Evolutionary conservation across 2,113 vertebrate species (phyloP).

Genomic region (Carollia perspicillata): DNA sequence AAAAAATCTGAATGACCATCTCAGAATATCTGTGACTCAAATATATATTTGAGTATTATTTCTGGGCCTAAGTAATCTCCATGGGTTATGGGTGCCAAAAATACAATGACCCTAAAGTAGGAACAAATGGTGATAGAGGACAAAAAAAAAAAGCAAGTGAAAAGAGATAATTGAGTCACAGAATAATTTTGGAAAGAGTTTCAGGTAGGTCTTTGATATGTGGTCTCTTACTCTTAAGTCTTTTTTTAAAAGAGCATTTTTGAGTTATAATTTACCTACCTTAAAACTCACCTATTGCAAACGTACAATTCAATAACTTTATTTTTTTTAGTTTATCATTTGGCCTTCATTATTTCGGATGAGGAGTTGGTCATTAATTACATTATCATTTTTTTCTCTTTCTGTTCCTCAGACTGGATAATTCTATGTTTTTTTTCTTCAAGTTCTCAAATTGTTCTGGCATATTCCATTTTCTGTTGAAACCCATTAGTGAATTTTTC

Average conservation of each 20-base stretch:
- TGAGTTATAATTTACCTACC: background rate
- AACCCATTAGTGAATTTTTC: background rate
- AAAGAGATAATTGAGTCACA: background rate
- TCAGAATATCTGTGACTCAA: background rate
- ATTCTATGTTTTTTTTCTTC: background rate
- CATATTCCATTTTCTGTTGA: background rate
- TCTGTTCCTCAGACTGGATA: background rate
- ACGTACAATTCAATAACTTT: background rate
- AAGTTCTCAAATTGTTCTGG: background rate
- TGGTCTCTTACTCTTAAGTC: background rate
- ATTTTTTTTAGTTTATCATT: background rate
- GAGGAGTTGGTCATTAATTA: background rate
- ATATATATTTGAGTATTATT: background rate
- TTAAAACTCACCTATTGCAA: background rate
- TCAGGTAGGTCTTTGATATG: background rate
- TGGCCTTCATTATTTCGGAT: background rate
- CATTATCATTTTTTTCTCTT: background rate
- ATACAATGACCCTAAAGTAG: background rate
- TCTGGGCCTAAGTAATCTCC: background rate
- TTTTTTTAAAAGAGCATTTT: background rate
- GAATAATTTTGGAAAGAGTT: background rate
- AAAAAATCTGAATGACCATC: background rate
- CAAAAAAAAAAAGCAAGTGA: background rate
- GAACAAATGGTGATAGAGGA: background rate
- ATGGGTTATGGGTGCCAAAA: background rate